Evolutionary conservation across 2,797 vertebrate species (phyloP).

Genomic region (Rhinella marina): DNA sequence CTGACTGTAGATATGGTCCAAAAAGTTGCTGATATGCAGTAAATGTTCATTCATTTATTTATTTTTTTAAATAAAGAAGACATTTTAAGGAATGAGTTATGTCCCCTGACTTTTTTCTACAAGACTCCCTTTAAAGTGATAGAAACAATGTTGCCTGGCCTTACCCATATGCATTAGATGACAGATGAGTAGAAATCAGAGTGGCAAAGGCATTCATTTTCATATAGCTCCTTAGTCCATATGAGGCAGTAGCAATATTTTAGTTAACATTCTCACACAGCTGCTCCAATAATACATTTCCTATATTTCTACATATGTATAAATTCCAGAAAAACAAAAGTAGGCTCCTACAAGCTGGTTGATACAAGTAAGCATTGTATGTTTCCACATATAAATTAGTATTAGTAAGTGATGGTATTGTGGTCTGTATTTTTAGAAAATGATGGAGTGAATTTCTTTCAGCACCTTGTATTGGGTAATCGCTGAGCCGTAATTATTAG

Average conservation of each 20-base stretch:
- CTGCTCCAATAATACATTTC: background rate
- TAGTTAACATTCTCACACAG: background rate
- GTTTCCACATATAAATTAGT: slow-evolving; percentile 14
- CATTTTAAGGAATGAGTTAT: too few relatives aligned
- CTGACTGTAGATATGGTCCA: too few relatives aligned
- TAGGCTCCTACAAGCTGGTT: background rate
- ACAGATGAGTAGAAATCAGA: background rate
- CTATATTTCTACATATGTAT: background rate
- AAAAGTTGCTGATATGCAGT: too few relatives aligned
- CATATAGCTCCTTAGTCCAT: background rate
- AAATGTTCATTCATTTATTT: too few relatives aligned
- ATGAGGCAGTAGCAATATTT: background rate
- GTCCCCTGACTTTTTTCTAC: too few relatives aligned
- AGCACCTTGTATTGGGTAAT: background rate
- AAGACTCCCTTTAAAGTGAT: background rate
- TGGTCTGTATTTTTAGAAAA: slow-evolving; percentile 44
- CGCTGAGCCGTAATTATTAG: slow-evolving; percentile 43
- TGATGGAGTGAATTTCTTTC: slow-evolving; percentile 28
- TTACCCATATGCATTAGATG: background rate
- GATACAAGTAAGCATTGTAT: slow-evolving; percentile 3
- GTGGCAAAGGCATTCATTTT: background rate
- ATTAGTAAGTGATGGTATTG: slow-evolving; percentile 38
- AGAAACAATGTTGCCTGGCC: background rate
- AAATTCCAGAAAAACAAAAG: background rate
- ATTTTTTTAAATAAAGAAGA: too few relatives aligned